These are phyloP conservation scores for Protosalanx chinensis DNA, from an alignment of 2,797 vertebrate genomes.

Conservation along the genomic window DNA sequence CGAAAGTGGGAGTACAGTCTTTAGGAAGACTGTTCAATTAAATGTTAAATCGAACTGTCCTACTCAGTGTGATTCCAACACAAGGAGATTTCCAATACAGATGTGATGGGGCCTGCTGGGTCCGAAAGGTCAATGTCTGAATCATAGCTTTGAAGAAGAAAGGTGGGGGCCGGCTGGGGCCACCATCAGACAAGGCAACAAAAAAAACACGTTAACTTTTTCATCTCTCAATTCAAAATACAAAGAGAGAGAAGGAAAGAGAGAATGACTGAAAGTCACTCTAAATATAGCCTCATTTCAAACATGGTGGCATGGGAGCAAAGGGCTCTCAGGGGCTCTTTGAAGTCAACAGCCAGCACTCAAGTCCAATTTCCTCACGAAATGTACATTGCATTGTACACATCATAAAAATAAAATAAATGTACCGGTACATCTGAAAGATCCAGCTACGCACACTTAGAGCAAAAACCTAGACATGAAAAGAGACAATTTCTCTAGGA, in stretches of 20 bases:
- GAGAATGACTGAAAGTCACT: slow-evolving; percentile 47
- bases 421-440: slow-evolving; percentile 34
- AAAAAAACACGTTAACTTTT: slow-evolving; percentile 65
- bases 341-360: slow-evolving; percentile 57
- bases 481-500: too few species aligned
- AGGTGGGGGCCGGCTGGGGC: slow-evolving; percentile 38
- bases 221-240: slow-evolving; percentile 70
- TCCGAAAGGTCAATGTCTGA: slow-evolving; percentile 69
- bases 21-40: neutral
- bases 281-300: slow-evolving; percentile 63
- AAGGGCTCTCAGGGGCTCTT: slow-evolving; percentile 35
- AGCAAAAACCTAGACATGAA: too few species aligned
- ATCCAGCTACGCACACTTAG: neutral
- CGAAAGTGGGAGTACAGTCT: neutral
- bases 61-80: neutral
- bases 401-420: slow-evolving; percentile 32
- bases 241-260: slow-evolving; percentile 15
- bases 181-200: slow-evolving; percentile 33
- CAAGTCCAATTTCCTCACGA: slow-evolving; percentile 41
- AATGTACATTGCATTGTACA: slow-evolving; percentile 19
- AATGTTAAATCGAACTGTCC: neutral
- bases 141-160: slow-evolving; percentile 77
- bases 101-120: slow-evolving; percentile 45
- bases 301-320: slow-evolving; percentile 33
- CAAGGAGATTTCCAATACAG: slow-evolving; percentile 19